Evolutionary conservation across 2,797 vertebrate genomes (phyloP), one percentile per base, ranked within the genome.

Genomic region (Acanthurus leucopareius): DNA sequence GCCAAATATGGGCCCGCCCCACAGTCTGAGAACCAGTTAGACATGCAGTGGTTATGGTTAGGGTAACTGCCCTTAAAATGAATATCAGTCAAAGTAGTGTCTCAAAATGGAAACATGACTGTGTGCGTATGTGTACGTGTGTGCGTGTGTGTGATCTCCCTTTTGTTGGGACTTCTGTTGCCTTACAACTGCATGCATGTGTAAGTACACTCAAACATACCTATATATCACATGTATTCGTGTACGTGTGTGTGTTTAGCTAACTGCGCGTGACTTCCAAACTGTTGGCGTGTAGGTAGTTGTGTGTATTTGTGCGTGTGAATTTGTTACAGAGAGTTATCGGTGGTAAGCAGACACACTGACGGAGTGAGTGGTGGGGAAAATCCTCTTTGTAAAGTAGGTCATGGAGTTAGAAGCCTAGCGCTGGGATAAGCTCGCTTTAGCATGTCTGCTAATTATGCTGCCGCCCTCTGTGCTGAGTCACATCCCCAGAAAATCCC

Each of bases 311-410:
- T 81, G 69, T 72, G 66, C 52, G 57, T 77, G 75, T 85, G 85
- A 80, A 77, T 92, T 89, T 91, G 85, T 87, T 89, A 58, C 83
- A 73, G 79, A 64, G 48, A 77, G 87, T 93, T 95, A 94, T 95
- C 94, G 83, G 90, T 58, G 66, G 58, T 67, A 76, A 86, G 91
- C 95, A 95, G 93, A 88, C 90, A 82, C 90, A 88, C 86, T 63
- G 85, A 59, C 83, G 61, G 88, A 92, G 87, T 73, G 85, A 92
- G 89, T 65, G 81, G 85, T 87, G 88, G 83, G 91, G 88, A 92
- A 92, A 92, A 93, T 91, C 92, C 90, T 92, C 91, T 94, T 94
- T 95, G 88, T 86, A 92, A 95, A 95, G 93, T 95, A 93, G 94
- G 95, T 95, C 95, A 94, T 82, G 92, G 91, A 94, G 90, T 94